These are phyloP conservation scores for Electrophaes corylata DNA, from an alignment of 2,888 invertebrate species.

Conservation along the genomic window DNA sequence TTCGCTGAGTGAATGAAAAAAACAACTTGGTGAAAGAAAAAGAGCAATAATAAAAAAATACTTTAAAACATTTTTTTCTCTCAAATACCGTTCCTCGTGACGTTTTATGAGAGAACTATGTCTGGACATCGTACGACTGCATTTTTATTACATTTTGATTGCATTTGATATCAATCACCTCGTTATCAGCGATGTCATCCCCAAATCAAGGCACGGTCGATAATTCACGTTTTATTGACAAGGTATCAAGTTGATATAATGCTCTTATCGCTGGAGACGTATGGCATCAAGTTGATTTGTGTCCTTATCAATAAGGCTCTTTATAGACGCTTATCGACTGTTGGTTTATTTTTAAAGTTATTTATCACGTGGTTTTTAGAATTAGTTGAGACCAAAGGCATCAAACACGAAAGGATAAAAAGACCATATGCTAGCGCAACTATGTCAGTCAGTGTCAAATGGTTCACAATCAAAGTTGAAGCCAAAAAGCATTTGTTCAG, in stretches of 20 bases:
- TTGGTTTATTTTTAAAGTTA: slow-evolving; percentile 18
- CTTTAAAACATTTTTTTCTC: too few relatives aligned
- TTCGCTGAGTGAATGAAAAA: too few relatives aligned
- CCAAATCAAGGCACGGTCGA: slow-evolving; percentile 9
- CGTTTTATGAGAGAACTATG: background rate
- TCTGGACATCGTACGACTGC: background rate
- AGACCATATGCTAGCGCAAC: too few relatives aligned
- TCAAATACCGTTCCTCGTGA: background rate
- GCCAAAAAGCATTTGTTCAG: too few relatives aligned
- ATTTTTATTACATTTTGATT: slow-evolving; percentile 8
- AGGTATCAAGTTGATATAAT: slow-evolving; percentile 17
- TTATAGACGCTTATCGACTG: slow-evolving; percentile 28
- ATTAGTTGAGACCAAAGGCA: slow-evolving; percentile 4
- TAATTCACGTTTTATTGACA: slow-evolving; percentile 31
- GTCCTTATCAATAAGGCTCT: slow-evolving; percentile 21
- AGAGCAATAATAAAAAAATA: too few relatives aligned
- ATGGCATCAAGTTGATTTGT: slow-evolving; percentile 27
- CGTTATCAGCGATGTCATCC: slow-evolving; percentile 18
- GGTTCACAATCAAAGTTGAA: too few relatives aligned
- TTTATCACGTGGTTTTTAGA: slow-evolving; percentile 13
- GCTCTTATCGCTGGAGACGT: slow-evolving; percentile 15
- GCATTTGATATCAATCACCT: slow-evolving; percentile 18
- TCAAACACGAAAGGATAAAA: slow-evolving; percentile 10
- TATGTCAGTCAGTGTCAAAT: too few relatives aligned
- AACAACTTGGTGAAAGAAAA: too few relatives aligned